Conservation (phyloP, 2,113 vertebrate genomes). For the Zosterops hypoxanthus region DNA sequence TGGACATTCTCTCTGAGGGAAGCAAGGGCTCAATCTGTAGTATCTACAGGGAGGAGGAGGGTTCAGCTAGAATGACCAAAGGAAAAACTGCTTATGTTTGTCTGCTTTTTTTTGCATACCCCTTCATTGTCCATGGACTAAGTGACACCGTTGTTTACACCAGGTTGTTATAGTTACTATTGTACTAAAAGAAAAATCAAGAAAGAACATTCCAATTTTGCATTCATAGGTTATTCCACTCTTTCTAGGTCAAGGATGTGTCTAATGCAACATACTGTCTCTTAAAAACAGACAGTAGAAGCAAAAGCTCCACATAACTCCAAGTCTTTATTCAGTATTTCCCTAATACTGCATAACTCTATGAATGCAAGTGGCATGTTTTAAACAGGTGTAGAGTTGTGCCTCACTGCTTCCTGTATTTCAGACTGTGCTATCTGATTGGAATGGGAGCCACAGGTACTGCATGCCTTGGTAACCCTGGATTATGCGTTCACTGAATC, state of each 20-base stretch:
- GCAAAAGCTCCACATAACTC: fast-evolving
- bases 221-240: not conserved
- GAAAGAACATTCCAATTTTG: not conserved
- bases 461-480: not conserved
- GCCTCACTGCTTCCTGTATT: constrained; percentile 29
- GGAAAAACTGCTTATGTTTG: not conserved
- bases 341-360: not conserved
- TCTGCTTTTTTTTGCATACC: not conserved
- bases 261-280: not conserved
- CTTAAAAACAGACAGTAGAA: not conserved
- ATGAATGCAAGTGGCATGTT: not conserved
- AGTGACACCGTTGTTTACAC: not conserved
- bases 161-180: not conserved
- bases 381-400: constrained; percentile 37
- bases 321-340: not conserved
- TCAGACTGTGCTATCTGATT: constrained; percentile 35
- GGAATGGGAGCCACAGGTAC: not conserved
- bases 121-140: not conserved
- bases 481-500: not conserved
- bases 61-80: not conserved
- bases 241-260: not conserved
- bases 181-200: not conserved
- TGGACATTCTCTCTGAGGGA: not conserved
- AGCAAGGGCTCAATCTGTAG: not conserved
- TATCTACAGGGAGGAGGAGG: not conserved